Evolutionary conservation across 37 sponge, comb jelly and placozoan genomes (phyloP).

Genomic region (Lycopodina hypogea): DNA sequence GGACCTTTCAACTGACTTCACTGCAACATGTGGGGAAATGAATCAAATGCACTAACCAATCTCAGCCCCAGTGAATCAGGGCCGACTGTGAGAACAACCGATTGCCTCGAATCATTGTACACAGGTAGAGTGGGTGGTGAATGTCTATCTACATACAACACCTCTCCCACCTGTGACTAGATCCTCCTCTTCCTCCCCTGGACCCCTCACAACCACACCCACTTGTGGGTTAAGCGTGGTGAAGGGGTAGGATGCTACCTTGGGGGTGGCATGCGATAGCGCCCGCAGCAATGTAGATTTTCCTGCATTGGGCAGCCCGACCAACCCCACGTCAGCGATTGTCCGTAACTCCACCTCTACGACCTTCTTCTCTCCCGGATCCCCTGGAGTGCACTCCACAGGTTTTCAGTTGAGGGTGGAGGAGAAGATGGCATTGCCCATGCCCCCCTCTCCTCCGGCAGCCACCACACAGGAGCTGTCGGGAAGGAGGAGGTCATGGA

Average conservation of each 20-base stretch:
- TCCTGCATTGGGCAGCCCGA: conserved; percentile 98
- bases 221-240: conserved; percentile 96
- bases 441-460: conserved; percentile 82
- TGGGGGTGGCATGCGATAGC: conserved; percentile 84
- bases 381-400: conserved; percentile 52
- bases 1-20: no score
- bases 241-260: conserved; percentile 96
- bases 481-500: conserved; percentile 63
- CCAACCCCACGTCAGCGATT: conserved; percentile 95
- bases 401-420: conserved; percentile 18
- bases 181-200: conserved; percentile 51
- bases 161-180: conserved; percentile 17
- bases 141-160: background rate
- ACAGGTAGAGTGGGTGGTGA: conserved; percentile 1
- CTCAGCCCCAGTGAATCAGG: no score
- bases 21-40: no score
- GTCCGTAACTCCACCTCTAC: conserved; percentile 85
- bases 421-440: conserved; percentile 67
- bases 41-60: no score
- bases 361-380: conserved; percentile 53
- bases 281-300: conserved; percentile 90
- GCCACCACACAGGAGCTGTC: conserved; percentile 47
- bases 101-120: no score
- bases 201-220: conserved; percentile 71
- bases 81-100: no score